A percentile compares a stretch with the other conserved stretches of the same genome.
Evolutionary conservation across 1,140 invertebrate species (phyloP).

Genomic region (Penaeus indicus): DNA sequence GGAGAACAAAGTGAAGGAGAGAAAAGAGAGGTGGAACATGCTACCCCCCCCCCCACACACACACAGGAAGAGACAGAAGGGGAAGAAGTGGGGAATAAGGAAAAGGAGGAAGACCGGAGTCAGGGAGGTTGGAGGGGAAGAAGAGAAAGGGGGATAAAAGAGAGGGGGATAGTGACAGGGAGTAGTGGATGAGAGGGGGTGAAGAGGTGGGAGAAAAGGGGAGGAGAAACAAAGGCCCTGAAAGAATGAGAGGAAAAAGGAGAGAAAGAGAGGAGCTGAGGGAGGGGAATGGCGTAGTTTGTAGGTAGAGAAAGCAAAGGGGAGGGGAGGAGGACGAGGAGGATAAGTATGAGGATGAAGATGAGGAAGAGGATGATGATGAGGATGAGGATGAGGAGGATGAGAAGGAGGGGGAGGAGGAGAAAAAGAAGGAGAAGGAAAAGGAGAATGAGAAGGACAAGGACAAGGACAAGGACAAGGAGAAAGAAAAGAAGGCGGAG

Average conservation of each 20-base stretch:
- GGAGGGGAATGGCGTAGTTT: not conserved
- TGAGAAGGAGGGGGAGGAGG: not conserved
- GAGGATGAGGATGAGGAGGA: not conserved
- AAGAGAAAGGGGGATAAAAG: not conserved
- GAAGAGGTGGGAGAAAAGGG: too few species aligned
- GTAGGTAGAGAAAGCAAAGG: not conserved
- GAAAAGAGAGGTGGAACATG: too few species aligned
- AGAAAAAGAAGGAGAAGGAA: not conserved
- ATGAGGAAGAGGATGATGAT: not conserved
- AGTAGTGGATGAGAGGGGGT: not conserved
- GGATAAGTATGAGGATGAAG: not conserved
- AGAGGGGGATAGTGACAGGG: not conserved
- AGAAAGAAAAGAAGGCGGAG: not conserved
- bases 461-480: not conserved
- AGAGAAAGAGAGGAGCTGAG: not conserved
- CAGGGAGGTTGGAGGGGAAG: too few species aligned
- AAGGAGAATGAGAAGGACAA: not conserved
- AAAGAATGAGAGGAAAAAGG: not conserved
- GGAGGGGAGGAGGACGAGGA: not conserved
- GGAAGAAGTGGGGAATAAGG: too few species aligned
- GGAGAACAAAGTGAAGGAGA: too few species aligned
- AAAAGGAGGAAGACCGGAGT: too few species aligned
- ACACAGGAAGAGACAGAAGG: too few species aligned
- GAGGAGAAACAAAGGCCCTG: too few species aligned
- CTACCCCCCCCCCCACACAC: too few species aligned